Percentiles rank a stretch among this genome's conserved stretches.
Conservation (phyloP, 2,888 invertebrate species). For the Lepidocyrtinus sp. region DNA sequence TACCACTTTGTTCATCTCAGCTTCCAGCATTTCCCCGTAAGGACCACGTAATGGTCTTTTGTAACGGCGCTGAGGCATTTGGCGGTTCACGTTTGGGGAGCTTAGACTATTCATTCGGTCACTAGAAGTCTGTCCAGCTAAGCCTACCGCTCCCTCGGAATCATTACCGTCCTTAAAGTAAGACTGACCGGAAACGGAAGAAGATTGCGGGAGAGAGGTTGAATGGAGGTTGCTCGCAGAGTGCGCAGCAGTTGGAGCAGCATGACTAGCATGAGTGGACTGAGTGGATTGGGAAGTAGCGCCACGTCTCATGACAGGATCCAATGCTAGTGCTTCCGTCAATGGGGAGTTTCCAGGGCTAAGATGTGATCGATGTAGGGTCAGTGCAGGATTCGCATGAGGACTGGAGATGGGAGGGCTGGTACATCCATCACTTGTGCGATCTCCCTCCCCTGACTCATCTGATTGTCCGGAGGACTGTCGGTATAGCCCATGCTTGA, state of each 20-base stretch:
- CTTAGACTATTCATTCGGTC: conserved; percentile 61
- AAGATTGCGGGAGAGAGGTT: conserved; percentile 46
- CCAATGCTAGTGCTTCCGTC: conserved; percentile 56
- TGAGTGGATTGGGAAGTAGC: conserved; percentile 28
- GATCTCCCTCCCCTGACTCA: conserved; percentile 62
- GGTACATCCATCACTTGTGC: conserved; percentile 52
- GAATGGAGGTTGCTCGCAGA: conserved; percentile 47
- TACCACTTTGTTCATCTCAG: conserved; percentile 77
- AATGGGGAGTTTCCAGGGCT: conserved; percentile 48
- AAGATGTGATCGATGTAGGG: conserved; percentile 36
- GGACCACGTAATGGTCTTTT: conserved; percentile 84
- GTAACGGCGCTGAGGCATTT: conserved; percentile 77
- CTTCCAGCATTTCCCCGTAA: conserved; percentile 85
- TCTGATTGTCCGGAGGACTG: conserved; percentile 69
- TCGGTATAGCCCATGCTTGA: conserved; percentile 59
- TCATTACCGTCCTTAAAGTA: conserved; percentile 30
- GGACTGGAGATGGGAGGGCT: conserved; percentile 47
- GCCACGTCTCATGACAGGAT: conserved; percentile 32
- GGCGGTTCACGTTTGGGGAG: conserved; percentile 37
- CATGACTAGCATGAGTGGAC: not conserved
- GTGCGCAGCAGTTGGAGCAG: conserved; percentile 39
- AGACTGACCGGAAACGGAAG: conserved; percentile 23
- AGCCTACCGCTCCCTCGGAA: conserved; percentile 3
- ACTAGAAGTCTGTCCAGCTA: conserved; percentile 46
- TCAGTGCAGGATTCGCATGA: conserved; percentile 11